Percentiles rank a stretch among this genome's conserved stretches.
phyloP scores from a whole-genome alignment of 2,888 invertebrate genomes.

The Lycocerus yunnanus region DNA sequence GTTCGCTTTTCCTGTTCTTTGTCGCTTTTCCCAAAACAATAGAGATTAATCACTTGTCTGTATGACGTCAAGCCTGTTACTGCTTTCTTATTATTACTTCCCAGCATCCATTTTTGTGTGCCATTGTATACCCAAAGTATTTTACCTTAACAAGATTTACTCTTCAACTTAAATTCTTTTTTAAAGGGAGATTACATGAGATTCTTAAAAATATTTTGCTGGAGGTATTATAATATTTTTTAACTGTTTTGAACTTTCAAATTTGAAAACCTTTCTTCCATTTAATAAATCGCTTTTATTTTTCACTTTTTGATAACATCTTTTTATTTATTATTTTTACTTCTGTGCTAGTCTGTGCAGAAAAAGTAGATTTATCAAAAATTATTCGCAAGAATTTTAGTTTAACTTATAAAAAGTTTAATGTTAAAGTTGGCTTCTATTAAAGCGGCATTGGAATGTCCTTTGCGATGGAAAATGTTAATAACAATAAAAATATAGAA shows the following conservation, averaged over 20 bases:
- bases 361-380: too few relatives aligned
- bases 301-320: too few relatives aligned
- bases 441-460: neutral
- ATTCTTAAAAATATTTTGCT: neutral
- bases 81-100: constrained; percentile 18
- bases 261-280: too few relatives aligned
- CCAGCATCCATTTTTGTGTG: constrained; percentile 15
- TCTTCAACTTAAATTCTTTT: constrained; percentile 10
- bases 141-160: constrained; percentile 19
- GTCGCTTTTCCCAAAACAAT: constrained; percentile 22
- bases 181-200: neutral
- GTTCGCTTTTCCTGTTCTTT: constrained; percentile 2
- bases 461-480: neutral
- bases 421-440: neutral
- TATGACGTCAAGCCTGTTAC: constrained; percentile 25
- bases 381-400: too few relatives aligned
- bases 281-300: neutral
- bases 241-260: neutral
- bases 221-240: neutral
- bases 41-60: constrained; percentile 34
- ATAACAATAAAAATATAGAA: neutral
- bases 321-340: too few relatives aligned
- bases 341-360: too few relatives aligned
- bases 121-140: constrained; percentile 16
- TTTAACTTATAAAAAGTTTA: neutral